Evolutionary conservation across 2,113 vertebrate genomes (phyloP), one percentile per base, ranked within the genome.

Genomic region (Ceyx margarethae): DNA sequence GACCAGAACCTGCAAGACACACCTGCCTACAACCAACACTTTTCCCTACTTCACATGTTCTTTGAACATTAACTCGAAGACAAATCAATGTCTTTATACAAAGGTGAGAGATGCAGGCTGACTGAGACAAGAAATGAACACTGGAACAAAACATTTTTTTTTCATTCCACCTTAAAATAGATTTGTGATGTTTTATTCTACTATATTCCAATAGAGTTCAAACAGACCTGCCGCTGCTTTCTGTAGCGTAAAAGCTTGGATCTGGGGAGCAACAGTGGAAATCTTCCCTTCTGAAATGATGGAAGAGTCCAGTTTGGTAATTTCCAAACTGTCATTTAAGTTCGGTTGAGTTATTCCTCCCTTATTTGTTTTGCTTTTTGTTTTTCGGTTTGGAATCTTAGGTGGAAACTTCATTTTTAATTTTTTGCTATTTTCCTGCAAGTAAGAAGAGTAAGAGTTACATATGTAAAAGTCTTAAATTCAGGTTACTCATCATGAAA

Each of bases 361-460:
- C 97, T 99, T 99, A 57, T 98, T 98, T 25, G 98, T 98, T 98
- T 99, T 99, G 95, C 98, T 99, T 97, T 99, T 99, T 23, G 98
- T 99, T 98, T 99, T 99, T 81, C 99, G 98, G 96, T 99, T 99
- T 43, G 99, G 99, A 83, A 99, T 99, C 98, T 99, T 99, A 18
- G 99, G 98, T 14, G 99, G 99, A 97, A 99, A 99, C 98, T 99
- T 99, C 99, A 99, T 99, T 98, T 99, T 99, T 94, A 99, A 95
- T 96, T 99, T 99, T 98, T 99, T 99, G 93, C 99, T 99, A 95
- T 99, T 99, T 94, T 99, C 99, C 99, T 99, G 95, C 85, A 90
- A 96, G 78, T 28, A 81, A 86, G 54, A 90, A 85, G 31, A 91
- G 33, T 5, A 50, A 91, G 48, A 82, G 78, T 89, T 58, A 87